These are phyloP conservation scores for Calonectris borealis DNA, from an alignment of 2,113 vertebrate species.

Conservation along the genomic window DNA sequence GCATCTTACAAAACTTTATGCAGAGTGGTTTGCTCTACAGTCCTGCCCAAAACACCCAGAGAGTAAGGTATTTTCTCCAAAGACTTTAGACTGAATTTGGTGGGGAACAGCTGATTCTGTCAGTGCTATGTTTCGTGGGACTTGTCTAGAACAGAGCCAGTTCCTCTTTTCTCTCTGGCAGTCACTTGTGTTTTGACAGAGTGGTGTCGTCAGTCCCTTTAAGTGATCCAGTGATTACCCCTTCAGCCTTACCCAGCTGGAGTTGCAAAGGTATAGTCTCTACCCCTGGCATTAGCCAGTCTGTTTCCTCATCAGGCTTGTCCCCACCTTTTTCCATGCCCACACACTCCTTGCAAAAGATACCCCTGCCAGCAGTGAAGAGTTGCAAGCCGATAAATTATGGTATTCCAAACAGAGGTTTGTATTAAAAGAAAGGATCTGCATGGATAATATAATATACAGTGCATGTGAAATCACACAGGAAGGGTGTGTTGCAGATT, in stretches of 20 bases:
- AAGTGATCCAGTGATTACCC: background rate
- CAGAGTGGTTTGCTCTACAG: background rate
- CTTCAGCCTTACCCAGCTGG: background rate
- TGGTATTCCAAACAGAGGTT: background rate
- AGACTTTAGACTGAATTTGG: background rate
- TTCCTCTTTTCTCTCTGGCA: background rate
- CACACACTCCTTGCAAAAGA: background rate
- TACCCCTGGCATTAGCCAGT: background rate
- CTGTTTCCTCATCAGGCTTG: background rate
- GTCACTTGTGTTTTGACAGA: background rate
- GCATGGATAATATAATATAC: background rate
- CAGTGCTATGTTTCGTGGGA: rapidly evolving
- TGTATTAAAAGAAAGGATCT: background rate
- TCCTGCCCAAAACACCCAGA: background rate
- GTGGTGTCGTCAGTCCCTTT: background rate
- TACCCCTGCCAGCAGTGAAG: background rate
- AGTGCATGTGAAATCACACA: background rate
- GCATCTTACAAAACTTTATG: background rate
- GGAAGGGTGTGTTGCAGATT: background rate
- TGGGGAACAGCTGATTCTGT: background rate
- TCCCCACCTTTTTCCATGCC: background rate
- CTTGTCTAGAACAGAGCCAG: background rate
- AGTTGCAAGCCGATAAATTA: background rate
- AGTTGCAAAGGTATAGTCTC: background rate
- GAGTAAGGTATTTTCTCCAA: background rate